Evolutionary conservation across 2,888 invertebrate genomes (phyloP).

Genomic region (Hipparchia semele): DNA sequence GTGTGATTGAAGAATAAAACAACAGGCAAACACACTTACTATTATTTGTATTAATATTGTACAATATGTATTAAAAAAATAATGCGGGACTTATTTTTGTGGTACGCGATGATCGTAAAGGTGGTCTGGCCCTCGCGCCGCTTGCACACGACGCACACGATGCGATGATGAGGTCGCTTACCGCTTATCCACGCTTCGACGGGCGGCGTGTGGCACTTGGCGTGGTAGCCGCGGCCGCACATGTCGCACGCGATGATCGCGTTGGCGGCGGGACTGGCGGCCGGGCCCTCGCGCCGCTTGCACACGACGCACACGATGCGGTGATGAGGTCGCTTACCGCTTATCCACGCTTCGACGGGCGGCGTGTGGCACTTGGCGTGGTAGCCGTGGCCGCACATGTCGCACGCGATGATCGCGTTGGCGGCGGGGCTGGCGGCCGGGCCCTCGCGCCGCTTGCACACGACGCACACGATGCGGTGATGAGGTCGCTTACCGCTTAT

Average conservation of each 20-base stretch:
- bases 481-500: slow-evolving; percentile 59
- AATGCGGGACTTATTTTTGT: too few relatives aligned
- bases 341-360: slow-evolving; percentile 75
- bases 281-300: slow-evolving; percentile 88
- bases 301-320: slow-evolving; percentile 83
- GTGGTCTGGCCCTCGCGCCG: slow-evolving; percentile 86
- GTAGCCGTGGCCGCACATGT: slow-evolving; percentile 95
- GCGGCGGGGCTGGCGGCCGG: slow-evolving; percentile 85
- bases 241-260: slow-evolving; percentile 94
- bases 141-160: slow-evolving; percentile 63
- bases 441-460: slow-evolving; percentile 89
- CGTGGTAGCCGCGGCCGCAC: slow-evolving; percentile 95
- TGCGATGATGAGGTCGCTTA: slow-evolving; percentile 53
- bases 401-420: slow-evolving; percentile 93
- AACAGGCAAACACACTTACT: slow-evolving; percentile 48
- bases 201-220: slow-evolving; percentile 89
- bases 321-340: slow-evolving; percentile 53
- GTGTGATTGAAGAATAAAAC: too few relatives aligned
- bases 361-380: slow-evolving; percentile 93
- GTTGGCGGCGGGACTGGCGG: slow-evolving; percentile 85
- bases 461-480: slow-evolving; percentile 44
- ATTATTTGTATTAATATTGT: too few relatives aligned
- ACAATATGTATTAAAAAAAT: too few relatives aligned
- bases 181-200: slow-evolving; percentile 76
- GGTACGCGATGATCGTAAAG: slow-evolving; percentile 90